Conservation (phyloP, 2,888 invertebrate species). For the Adela reaumurella region DNA sequence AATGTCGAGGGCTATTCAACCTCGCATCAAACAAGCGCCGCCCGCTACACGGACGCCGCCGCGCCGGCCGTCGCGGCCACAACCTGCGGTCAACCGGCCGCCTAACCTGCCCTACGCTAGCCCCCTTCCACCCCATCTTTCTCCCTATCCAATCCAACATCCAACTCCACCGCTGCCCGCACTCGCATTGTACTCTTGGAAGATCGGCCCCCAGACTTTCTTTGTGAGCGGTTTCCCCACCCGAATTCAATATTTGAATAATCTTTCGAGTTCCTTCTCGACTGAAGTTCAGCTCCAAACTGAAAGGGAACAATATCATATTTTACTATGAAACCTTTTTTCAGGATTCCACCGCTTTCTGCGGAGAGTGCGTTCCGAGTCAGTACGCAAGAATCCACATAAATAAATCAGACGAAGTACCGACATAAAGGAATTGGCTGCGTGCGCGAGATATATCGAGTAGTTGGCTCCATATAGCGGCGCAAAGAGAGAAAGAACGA, state of each 20-base stretch:
- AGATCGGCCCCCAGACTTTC: not conserved
- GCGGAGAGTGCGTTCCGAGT: too few relatives aligned
- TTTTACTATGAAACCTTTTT: too few relatives aligned
- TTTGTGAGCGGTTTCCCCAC: not conserved
- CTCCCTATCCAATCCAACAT: too few relatives aligned
- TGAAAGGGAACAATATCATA: too few relatives aligned
- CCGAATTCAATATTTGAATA: not conserved
- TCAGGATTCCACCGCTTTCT: too few relatives aligned
- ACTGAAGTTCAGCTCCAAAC: too few relatives aligned
- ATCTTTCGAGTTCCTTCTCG: not conserved
- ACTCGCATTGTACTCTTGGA: not conserved
- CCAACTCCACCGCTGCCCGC: not conserved
- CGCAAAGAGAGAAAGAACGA: too few relatives aligned
- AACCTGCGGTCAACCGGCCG: not conserved
- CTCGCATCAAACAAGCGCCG: not conserved
- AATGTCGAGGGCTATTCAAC: not conserved
- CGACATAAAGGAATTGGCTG: too few relatives aligned
- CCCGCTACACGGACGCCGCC: not conserved
- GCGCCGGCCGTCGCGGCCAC: not conserved
- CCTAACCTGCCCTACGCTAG: not conserved
- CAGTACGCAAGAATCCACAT: too few relatives aligned
- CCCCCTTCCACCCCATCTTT: not conserved
- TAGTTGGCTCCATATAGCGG: too few relatives aligned
- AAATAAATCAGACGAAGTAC: too few relatives aligned
- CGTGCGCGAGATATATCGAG: too few relatives aligned